Percentiles rank a stretch among this genome's conserved stretches.
phyloP scores from a whole-genome alignment of 2,113 vertebrate species.

The Syngnathus typhle region DNA sequence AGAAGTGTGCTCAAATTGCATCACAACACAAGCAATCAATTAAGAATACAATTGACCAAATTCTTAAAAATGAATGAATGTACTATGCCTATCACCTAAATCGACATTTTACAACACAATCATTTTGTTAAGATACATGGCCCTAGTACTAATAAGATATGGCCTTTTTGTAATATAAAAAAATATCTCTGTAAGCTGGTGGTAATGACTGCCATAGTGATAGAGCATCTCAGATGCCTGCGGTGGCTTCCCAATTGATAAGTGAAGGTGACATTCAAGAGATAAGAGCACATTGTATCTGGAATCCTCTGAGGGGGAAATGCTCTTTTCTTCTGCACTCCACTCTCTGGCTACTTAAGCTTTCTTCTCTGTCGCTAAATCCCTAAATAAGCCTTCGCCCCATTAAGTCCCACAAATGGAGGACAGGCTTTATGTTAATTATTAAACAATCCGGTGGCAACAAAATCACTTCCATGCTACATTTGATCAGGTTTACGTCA shows the following conservation, averaged over 20 bases:
- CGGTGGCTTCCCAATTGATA: constrained; percentile 29
- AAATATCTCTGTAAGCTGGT: not conserved
- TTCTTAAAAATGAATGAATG: no score
- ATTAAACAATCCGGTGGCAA: constrained; percentile 47
- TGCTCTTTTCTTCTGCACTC: constrained; percentile 31
- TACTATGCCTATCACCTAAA: not conserved
- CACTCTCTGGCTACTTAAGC: constrained; percentile 12
- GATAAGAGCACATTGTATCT: constrained; percentile 50
- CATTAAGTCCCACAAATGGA: constrained; percentile 51
- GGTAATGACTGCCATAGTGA: not conserved
- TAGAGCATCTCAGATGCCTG: constrained; percentile 12
- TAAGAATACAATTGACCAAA: no score
- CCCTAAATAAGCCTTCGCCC: constrained; percentile 47
- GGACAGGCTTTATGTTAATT: constrained; percentile 54
- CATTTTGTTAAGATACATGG: no score
- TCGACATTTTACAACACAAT: not conserved
- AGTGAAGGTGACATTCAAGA: constrained; percentile 58
- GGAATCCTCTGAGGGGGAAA: constrained; percentile 42
- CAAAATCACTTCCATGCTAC: constrained; percentile 19
- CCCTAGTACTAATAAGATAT: not conserved
- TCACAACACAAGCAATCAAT: no score
- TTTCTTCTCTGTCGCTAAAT: constrained; percentile 46
- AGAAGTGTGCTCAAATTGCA: no score
- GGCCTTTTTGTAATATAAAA: not conserved
- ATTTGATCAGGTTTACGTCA: constrained; percentile 34